Conservation (phyloP, 2,888 invertebrate species). For the Polymixis lichenea region DNA sequence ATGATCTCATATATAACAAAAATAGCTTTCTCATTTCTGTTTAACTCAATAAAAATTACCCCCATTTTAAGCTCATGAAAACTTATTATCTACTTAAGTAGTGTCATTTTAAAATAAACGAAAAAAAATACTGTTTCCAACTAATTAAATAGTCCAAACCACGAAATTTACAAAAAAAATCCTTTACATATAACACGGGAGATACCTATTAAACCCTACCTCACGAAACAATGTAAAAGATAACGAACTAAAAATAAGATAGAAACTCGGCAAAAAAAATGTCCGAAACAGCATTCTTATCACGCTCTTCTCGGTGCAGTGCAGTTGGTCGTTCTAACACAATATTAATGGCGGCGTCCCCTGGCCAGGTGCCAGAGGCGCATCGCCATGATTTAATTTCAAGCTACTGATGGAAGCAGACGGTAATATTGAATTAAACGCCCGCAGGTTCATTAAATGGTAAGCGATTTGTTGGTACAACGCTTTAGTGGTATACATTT, state of each 20-base stretch:
- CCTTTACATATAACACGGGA: neutral
- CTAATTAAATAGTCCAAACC: neutral
- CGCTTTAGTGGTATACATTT: constrained; percentile 26
- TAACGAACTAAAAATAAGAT: constrained; percentile 17
- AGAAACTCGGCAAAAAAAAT: constrained; percentile 29
- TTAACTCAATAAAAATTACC: no score
- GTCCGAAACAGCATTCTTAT: constrained; percentile 57
- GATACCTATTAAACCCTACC: no score
- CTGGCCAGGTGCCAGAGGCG: constrained; percentile 66
- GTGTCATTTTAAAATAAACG: neutral
- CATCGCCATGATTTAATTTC: constrained; percentile 69
- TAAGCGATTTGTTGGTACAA: constrained; percentile 25
- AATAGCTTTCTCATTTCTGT: no score
- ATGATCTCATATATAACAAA: no score
- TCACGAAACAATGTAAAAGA: constrained; percentile 35
- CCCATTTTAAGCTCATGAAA: no score
- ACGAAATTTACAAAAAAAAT: neutral
- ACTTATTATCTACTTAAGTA: no score
- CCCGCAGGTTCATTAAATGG: constrained; percentile 46
- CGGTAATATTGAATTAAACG: constrained; percentile 67
- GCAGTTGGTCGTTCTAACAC: constrained; percentile 66
- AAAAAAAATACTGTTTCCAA: neutral
- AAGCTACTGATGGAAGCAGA: constrained; percentile 64
- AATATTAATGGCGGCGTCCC: constrained; percentile 65
- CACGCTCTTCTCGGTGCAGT: constrained; percentile 61